phyloP scores from a whole-genome alignment of 2,797 vertebrate species.

The Phoebastria nigripes region DNA sequence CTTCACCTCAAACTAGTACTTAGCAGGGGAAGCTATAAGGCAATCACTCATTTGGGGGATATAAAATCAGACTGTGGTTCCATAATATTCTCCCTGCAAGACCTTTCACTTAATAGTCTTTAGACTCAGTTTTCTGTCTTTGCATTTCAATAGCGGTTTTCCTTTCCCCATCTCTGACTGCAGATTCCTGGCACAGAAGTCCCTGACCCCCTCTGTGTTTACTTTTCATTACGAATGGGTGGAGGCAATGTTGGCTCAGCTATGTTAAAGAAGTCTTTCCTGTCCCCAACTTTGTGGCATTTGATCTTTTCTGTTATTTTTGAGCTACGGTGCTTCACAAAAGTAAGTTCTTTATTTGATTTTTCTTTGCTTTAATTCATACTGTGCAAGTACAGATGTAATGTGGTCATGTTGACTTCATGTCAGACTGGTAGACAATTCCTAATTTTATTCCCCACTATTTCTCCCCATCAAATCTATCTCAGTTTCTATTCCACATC shows the following conservation, averaged over 20 bases:
- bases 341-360: background rate
- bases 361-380: background rate
- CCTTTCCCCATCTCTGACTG: background rate
- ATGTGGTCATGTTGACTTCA: background rate
- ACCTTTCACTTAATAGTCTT: background rate
- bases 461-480: background rate
- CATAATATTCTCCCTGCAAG: background rate
- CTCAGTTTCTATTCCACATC: background rate
- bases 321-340: background rate
- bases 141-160: background rate
- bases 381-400: background rate
- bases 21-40: background rate
- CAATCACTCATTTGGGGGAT: background rate
- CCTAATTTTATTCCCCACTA: background rate
- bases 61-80: background rate
- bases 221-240: background rate
- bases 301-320: background rate
- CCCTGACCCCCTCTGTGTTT: background rate
- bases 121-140: background rate
- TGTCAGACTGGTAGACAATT: background rate
- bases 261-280: background rate
- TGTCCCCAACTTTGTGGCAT: background rate
- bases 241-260: background rate
- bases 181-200: background rate
- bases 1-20: background rate